Percentiles rank a stretch among this genome's conserved stretches.
Evolutionary conservation across 2,888 invertebrate genomes (phyloP).

Genomic region (Dasypogon diadema): DNA sequence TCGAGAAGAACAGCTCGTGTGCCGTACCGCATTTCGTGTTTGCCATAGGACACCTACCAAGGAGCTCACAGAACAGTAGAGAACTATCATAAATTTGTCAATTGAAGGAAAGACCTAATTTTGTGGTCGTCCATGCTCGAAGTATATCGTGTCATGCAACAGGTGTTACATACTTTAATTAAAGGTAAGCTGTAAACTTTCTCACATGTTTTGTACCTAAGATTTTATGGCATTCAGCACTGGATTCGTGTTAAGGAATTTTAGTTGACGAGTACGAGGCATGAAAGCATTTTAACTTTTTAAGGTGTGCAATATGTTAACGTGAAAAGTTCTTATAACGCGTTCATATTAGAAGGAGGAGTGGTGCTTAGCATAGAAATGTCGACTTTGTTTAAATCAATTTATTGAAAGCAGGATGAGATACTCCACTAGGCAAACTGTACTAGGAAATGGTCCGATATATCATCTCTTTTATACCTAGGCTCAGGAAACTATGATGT

Average conservation of each 20-base stretch:
- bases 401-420: too few species aligned
- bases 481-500: too few species aligned
- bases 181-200: slow-evolving; percentile 4
- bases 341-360: too few species aligned
- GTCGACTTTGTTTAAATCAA: too few species aligned
- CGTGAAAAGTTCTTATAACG: too few species aligned
- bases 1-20: background rate
- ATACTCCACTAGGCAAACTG: too few species aligned
- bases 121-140: background rate
- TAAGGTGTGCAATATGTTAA: too few species aligned
- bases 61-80: background rate
- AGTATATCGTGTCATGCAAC: slow-evolving; percentile 8
- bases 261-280: too few species aligned
- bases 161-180: slow-evolving; percentile 29
- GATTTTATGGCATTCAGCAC: background rate
- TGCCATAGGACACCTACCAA: slow-evolving; percentile 10
- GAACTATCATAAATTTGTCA: slow-evolving; percentile 12
- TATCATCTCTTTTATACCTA: too few species aligned
- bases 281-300: too few species aligned
- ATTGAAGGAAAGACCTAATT: slow-evolving; percentile 32
- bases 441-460: too few species aligned
- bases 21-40: slow-evolving; percentile 29
- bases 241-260: background rate
- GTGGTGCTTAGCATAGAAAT: too few species aligned
- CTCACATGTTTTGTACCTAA: background rate